Evolutionary conservation across 2,888 invertebrate species (phyloP), one percentile per base, ranked within the genome.

Genomic region (Polydrusus pterygomalis): DNA sequence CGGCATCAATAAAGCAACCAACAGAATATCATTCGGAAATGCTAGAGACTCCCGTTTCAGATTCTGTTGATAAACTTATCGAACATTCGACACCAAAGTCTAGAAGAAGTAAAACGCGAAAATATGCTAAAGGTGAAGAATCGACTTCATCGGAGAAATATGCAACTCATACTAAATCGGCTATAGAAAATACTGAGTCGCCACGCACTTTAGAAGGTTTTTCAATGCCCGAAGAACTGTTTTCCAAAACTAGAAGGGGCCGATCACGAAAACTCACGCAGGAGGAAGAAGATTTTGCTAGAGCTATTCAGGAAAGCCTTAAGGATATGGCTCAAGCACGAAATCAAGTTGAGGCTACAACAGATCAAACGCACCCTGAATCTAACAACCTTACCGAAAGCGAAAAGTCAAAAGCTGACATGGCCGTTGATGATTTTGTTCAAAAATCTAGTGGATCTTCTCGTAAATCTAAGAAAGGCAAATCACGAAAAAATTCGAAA

Each of bases 241-340:
- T 18, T 38, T 18, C 58, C 2, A 38, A 18, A 5, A 60, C 58
- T 17, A 60, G 58, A 7, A 38, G 58, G 34, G 38, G 58, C 10
- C 34, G 58, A 11, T 60, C 58, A 60, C 58, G 58, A 17, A 38
- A 11, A 1, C 15, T 34, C 0, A 60, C 58, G 17, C 15, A 38
- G 9, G 58, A 60, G 13, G 58, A 60, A 11, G 58, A 60, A 38
- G 58, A 60, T 18, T 38, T 60, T 2, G 58, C 58, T 11, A 60
- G 58, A 18, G 58, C 58, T 18, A 60, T 60, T 60, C 38, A 60
- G 18, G 58, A 60, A 18, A 60, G 58, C 13, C 58, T 60, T 17
- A 60, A 60, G 9, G 58, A 60, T 38, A 17, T 38, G 17, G 58
- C 38, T 3, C 34, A 8, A 30, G 10, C 2, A 15, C 6, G 8